phyloP scores from a whole-genome alignment of 2,113 vertebrate genomes.

The Notarius lentiginosus region DNA sequence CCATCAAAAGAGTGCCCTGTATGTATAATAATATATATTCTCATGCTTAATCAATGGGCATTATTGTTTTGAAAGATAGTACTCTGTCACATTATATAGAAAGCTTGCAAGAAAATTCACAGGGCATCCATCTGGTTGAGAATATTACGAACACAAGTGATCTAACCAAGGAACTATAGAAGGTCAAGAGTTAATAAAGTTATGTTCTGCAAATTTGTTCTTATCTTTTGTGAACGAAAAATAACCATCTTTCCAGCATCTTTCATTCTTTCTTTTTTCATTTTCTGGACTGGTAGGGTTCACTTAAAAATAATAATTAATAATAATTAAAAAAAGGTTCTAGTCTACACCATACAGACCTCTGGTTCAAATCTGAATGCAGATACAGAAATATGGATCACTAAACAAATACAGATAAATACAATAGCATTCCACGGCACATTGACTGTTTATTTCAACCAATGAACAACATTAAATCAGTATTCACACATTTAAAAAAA shows the following conservation, averaged over 20 bases:
- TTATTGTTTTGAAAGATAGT: too few species aligned
- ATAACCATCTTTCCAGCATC: not conserved
- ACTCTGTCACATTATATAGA: too few species aligned
- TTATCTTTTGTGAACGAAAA: not conserved
- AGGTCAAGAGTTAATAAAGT: not conserved
- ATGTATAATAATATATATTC: too few species aligned
- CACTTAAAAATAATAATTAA: not conserved
- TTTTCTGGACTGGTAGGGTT: not conserved
- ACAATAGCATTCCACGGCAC: not conserved
- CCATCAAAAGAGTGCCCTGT: too few species aligned
- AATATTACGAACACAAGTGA: not conserved
- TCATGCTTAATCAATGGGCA: too few species aligned
- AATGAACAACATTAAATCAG: not conserved
- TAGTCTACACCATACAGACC: not conserved
- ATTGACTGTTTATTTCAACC: not conserved
- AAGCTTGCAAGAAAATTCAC: too few species aligned
- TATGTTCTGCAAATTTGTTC: not conserved
- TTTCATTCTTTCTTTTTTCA: not conserved
- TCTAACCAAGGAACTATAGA: not conserved
- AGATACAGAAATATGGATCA: not conserved
- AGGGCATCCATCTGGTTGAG: not conserved
- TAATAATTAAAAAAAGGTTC: not conserved
- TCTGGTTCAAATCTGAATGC: not conserved
- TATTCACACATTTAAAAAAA: not conserved
- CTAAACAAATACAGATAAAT: too few species aligned